These are phyloP conservation scores for Drosophila nr. fundita DNA, from an alignment of 2,888 invertebrate species.

Conservation along the genomic window DNA sequence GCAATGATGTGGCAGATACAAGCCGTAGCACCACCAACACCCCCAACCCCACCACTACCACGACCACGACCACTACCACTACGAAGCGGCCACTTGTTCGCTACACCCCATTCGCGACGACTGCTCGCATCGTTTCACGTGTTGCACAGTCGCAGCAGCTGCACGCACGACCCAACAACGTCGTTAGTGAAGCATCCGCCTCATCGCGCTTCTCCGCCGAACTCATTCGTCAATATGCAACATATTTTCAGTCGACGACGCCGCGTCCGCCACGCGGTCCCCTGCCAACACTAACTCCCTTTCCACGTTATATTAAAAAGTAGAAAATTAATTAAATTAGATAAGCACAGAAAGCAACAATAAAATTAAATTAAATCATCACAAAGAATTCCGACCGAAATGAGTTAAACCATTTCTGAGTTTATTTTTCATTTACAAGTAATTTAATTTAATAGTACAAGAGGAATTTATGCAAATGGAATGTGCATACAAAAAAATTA, in stretches of 20 bases:
- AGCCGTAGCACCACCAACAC: not conserved
- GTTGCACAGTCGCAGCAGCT: constrained; percentile 20
- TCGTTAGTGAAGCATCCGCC: constrained; percentile 9
- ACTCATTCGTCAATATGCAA: constrained; percentile 60
- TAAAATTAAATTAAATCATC: constrained; percentile 54
- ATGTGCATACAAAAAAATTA: constrained; percentile 2
- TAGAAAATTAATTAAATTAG: constrained; percentile 61
- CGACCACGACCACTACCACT: constrained; percentile 14
- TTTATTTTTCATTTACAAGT: constrained; percentile 16
- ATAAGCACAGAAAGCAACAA: constrained; percentile 39
- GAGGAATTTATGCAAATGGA: constrained; percentile 16
- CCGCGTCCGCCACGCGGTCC: constrained; percentile 69
- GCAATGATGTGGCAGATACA: constrained; percentile 20
- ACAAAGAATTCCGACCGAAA: constrained; percentile 18
- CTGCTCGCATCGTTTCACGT: constrained; percentile 22
- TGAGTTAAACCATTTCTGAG: constrained; percentile 27
- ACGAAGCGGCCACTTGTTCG: constrained; percentile 37
- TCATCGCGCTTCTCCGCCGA: constrained; percentile 36
- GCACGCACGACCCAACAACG: constrained; percentile 31
- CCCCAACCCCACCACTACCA: not conserved
- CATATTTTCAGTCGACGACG: constrained; percentile 69
- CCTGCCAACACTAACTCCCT: constrained; percentile 78
- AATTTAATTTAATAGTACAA: constrained; percentile 30
- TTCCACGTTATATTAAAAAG: constrained; percentile 63
- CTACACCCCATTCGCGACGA: constrained; percentile 6